Base-by-base conservation (phyloP, 2,113 vertebrate genomes). In the Antigone vipio region DNA sequence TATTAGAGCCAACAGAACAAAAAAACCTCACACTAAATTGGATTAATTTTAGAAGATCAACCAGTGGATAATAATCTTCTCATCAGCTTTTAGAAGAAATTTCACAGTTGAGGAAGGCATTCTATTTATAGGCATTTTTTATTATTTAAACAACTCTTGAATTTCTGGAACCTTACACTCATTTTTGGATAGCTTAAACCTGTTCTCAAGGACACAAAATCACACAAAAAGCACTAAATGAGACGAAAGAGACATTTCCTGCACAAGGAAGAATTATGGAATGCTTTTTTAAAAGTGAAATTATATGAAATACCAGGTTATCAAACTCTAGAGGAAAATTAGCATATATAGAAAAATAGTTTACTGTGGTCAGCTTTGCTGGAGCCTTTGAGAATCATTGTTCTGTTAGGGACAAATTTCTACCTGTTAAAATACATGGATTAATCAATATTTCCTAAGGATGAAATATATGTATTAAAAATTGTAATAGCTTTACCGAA, bases 1-100 rank as follows among this genome's bases (percentile, higher is more conserved):
- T 95, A 89, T 84, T 92, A 79, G 67, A 96, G 52, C 8, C 29
- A 81, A 66, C 49, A 88, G 78, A 77, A 92, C 38, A 84, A 62
- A 89, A 89, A 76, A 47, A 3, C 1, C 0, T 10, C 5, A 49
- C 52, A n/a, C 76, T 85, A 92, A 95, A 95, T 75, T 94, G 95
- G 95, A 93, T 88, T 97, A 88, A 97, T 97, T 98, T 97, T 92
- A 94, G 86, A 89, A 94, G 93, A 91, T 90, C 84, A 85, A 64
- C 67, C 83, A 87, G 53, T 94, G 89, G 79, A 89, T 85, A 93
- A 89, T 93, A 91, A 93, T 95, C 95, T 90, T 96, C 96, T 98
- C 94, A 95, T 87, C 4, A 2, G 21, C 76, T 92, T 86, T 96
- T 91, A 93, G 90, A 94, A 89, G 68, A 97, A 78, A 88, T 77